Percentiles rank a stretch among this genome's conserved stretches.
Evolutionary conservation across 2,797 vertebrate genomes (phyloP).

Genomic region (Sebastes miniatus): DNA sequence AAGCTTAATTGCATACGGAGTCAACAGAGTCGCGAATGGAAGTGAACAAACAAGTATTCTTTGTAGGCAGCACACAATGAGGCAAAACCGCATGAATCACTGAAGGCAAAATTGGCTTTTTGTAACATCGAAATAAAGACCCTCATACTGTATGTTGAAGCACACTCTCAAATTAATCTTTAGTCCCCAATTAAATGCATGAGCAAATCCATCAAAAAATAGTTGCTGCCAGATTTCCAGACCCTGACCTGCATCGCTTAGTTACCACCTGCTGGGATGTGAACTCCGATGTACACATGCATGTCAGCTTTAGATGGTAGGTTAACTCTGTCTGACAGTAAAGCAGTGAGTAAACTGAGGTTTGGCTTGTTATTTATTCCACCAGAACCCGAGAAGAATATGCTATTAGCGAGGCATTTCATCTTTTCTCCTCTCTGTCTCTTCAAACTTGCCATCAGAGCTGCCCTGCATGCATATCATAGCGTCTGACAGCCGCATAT

Average conservation of each 20-base stretch:
- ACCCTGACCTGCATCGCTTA: background rate
- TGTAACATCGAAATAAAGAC: background rate
- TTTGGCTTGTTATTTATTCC: slow-evolving; percentile 17
- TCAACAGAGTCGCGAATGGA: background rate
- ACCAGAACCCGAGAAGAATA: slow-evolving; percentile 6
- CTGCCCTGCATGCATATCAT: slow-evolving; percentile 26
- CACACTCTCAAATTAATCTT: background rate
- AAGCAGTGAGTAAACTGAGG: background rate
- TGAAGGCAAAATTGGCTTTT: background rate
- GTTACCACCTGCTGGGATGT: background rate
- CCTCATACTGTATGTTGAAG: background rate
- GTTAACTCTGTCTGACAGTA: slow-evolving; percentile 29
- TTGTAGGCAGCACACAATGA: background rate
- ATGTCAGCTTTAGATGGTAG: slow-evolving; percentile 1
- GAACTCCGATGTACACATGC: background rate
- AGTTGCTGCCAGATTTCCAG: background rate
- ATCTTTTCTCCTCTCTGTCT: slow-evolving; percentile 37
- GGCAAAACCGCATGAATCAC: background rate
- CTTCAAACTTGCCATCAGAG: slow-evolving; percentile 44
- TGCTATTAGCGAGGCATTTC: slow-evolving; percentile 51
- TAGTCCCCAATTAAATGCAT: background rate
- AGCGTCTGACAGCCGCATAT: slow-evolving; percentile 59
- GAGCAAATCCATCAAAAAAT: background rate
- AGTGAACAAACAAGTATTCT: background rate
- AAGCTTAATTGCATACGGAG: background rate